phyloP scores from a whole-genome alignment of 1,140 invertebrate species.

The Oedothorax gibbosus region DNA sequence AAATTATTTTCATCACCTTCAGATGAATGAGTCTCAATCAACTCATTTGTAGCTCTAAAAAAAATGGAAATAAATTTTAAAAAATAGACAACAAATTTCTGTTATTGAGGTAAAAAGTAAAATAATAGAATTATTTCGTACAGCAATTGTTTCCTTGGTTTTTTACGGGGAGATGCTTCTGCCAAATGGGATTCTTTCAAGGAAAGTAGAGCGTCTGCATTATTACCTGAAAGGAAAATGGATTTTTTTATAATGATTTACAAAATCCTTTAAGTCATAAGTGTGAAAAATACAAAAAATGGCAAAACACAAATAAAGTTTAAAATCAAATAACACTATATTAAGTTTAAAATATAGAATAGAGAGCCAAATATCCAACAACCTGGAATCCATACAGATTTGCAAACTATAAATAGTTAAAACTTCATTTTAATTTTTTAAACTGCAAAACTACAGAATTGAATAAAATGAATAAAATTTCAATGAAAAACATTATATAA shows the following conservation, averaged over 20 bases:
- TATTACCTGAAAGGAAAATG: slow-evolving; percentile 23
- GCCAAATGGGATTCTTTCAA: slow-evolving; percentile 66
- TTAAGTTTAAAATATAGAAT: too few relatives aligned
- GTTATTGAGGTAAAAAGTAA: background rate
- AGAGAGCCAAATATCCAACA: too few relatives aligned
- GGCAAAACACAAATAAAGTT: too few relatives aligned
- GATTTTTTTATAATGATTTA: background rate
- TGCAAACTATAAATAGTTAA: too few relatives aligned
- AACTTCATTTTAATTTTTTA: too few relatives aligned
- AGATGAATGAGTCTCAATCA: slow-evolving; percentile 74
- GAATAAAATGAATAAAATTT: too few relatives aligned
- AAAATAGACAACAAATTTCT: background rate
- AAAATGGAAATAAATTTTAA: background rate
- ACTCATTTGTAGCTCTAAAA: slow-evolving; percentile 75
- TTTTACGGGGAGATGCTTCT: slow-evolving; percentile 79
- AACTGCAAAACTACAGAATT: too few relatives aligned
- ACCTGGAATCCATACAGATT: too few relatives aligned
- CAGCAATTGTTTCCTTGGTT: slow-evolving; percentile 81
- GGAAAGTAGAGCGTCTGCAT: background rate
- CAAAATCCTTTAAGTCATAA: background rate
- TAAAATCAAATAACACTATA: too few relatives aligned
- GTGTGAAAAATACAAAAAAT: too few relatives aligned
- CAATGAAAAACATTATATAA: too few relatives aligned
- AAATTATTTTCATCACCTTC: slow-evolving; percentile 79
- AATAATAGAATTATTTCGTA: slow-evolving; percentile 65